Conservation (phyloP, 2,888 invertebrate genomes). For the Oscheius sp. region DNA sequence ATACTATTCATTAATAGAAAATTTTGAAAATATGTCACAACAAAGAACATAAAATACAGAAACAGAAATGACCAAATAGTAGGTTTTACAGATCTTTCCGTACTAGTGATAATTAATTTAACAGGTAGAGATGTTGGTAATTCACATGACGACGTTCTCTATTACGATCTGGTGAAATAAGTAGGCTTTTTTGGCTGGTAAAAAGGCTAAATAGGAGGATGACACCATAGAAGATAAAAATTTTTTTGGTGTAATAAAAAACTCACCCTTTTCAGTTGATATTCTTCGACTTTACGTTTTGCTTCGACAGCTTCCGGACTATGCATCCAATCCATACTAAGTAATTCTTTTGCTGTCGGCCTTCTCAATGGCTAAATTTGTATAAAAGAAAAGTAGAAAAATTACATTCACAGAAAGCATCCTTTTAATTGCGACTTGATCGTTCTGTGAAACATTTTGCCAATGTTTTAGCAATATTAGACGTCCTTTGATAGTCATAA, state of each 20-base stretch:
- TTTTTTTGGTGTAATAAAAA: not conserved
- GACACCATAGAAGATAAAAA: no score
- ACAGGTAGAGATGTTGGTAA: no score
- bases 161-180: no score
- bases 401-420: conserved; percentile 53
- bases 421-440: conserved; percentile 43
- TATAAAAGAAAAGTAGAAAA: not conserved
- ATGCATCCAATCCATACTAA: conserved; percentile 22
- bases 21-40: no score
- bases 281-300: not conserved
- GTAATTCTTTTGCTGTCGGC: conserved; percentile 17
- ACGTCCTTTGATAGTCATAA: conserved; percentile 41
- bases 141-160: no score
- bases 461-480: conserved; percentile 49
- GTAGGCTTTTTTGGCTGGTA: no score
- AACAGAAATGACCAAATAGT: no score
- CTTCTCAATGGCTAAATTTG: conserved; percentile 6
- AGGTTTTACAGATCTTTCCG: no score
- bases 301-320: conserved; percentile 1
- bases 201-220: no score
- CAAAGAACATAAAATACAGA: no score
- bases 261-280: not conserved
- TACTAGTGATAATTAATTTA: no score
- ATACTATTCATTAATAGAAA: no score
- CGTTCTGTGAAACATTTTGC: conserved; percentile 44